Conservation (phyloP, 2,113 vertebrate species). For the Naja naja region DNA sequence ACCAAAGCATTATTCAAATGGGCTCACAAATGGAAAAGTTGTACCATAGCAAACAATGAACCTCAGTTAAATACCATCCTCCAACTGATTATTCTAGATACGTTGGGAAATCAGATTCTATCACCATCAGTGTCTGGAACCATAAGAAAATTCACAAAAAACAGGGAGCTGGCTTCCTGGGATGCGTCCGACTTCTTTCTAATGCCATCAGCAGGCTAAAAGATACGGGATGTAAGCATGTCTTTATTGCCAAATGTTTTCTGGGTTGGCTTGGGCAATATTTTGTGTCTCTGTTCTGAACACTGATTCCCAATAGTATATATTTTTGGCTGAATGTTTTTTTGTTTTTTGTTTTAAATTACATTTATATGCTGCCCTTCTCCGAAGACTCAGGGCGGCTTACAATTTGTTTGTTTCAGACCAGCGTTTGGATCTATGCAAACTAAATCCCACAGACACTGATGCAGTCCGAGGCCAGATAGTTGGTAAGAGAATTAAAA, state of each 20-base stretch:
- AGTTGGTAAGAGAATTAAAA: conserved; percentile 81
- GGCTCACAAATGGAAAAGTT: conserved; percentile 8
- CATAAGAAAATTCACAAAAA: conserved; percentile 99
- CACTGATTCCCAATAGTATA: conserved; percentile 13
- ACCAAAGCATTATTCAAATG: conserved; percentile 30
- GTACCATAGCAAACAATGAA: background rate
- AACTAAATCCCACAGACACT: conserved; percentile 94
- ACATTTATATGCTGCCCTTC: no score
- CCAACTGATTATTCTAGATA: conserved; percentile 73
- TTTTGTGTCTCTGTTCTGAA: conserved; percentile 15
- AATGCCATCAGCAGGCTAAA: conserved; percentile 96
- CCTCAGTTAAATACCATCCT: conserved; percentile 19
- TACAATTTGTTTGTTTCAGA: conserved; percentile 81
- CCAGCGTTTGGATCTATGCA: conserved; percentile 99
- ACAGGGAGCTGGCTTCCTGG: conserved; percentile 95
- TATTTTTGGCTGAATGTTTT: conserved; percentile 58
- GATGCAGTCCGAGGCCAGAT: conserved; percentile 97
- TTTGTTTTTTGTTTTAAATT: conserved; percentile 63
- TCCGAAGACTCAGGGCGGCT: no score
- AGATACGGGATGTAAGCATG: conserved; percentile 90
- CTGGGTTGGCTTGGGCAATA: background rate
- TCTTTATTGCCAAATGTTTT: background rate
- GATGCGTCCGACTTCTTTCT: conserved; percentile 92
- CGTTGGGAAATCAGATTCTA: conserved; percentile 94
- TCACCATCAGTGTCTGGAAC: conserved; percentile 98